phyloP scores from a whole-genome alignment of 2,797 vertebrate species.

The Danionella dracula region DNA sequence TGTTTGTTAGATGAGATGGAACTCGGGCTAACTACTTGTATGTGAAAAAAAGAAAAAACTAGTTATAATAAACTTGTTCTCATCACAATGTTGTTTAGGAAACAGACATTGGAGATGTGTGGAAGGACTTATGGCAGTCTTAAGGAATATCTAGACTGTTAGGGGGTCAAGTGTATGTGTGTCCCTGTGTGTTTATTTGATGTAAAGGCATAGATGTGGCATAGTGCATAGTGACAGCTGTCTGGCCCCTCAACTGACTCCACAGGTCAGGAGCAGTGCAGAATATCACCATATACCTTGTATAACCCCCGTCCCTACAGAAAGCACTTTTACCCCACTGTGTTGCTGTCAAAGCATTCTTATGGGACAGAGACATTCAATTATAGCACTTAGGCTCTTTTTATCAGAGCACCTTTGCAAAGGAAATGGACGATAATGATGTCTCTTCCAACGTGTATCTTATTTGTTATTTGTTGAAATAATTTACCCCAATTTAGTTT shows the following conservation, averaged over 20 bases:
- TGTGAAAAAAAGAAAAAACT: too few species aligned
- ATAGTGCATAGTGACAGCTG: constrained; percentile 45
- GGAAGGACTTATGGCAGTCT: constrained; percentile 17
- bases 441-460: constrained; percentile 12
- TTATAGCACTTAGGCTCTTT: constrained; percentile 41
- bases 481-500: too few species aligned
- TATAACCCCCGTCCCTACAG: not conserved
- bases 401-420: not conserved
- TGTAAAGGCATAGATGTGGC: constrained; percentile 46
- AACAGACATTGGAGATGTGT: constrained; percentile 9
- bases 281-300: not conserved
- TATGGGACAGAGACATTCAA: constrained; percentile 17
- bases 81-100: constrained; percentile 7
- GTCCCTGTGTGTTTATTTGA: constrained; percentile 7
- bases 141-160: constrained; percentile 1
- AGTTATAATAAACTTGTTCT: not conserved
- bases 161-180: constrained; percentile 2
- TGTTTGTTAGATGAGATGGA: too few species aligned
- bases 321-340: too few species aligned
- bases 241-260: constrained; percentile 38
- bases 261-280: constrained; percentile 29
- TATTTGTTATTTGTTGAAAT: not conserved
- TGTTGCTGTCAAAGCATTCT: constrained; percentile 19
- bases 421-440: constrained; percentile 3
- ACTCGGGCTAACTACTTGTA: too few species aligned